These are phyloP conservation scores for Eulemur albifrons DNA, from an alignment of 2,797 vertebrate genomes.

Conservation along the genomic window DNA sequence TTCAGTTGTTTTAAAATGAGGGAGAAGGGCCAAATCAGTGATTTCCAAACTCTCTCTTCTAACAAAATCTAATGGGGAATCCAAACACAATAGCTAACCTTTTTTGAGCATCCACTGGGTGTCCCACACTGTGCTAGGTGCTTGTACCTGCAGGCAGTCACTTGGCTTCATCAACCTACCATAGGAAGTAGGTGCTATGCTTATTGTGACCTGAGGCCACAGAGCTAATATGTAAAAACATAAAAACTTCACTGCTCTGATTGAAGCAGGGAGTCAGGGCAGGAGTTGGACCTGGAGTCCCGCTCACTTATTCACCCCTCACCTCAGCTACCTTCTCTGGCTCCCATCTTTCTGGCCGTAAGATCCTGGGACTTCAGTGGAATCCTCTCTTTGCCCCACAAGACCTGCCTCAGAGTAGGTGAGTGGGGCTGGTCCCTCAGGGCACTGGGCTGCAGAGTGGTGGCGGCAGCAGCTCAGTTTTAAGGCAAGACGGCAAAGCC, in stretches of 20 bases:
- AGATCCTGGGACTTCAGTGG: not conserved
- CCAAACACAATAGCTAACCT: not conserved
- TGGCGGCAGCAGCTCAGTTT: not conserved
- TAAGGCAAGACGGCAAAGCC: not conserved
- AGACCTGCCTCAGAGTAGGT: not conserved
- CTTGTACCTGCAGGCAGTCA: not conserved
- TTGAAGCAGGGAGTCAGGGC: not conserved
- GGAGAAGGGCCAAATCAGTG: constrained; percentile 1
- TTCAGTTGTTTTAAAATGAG: not conserved
- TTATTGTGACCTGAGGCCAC: not conserved
- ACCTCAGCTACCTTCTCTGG: not conserved
- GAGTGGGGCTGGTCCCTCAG: not conserved
- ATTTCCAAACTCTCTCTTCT: not conserved
- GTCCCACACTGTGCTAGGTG: not conserved
- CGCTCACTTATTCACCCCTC: not conserved
- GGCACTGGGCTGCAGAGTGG: not conserved
- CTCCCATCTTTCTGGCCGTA: not conserved
- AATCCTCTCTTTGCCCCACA: not conserved
- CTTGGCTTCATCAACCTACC: not conserved
- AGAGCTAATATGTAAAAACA: not conserved
- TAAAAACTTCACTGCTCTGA: not conserved
- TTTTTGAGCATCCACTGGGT: not conserved
- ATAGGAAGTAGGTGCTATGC: not conserved
- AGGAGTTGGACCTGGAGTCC: not conserved
- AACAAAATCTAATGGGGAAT: not conserved